These are phyloP conservation scores for Drosophila fuyamai DNA, from an alignment of 1,140 invertebrate genomes.

Conservation along the genomic window DNA sequence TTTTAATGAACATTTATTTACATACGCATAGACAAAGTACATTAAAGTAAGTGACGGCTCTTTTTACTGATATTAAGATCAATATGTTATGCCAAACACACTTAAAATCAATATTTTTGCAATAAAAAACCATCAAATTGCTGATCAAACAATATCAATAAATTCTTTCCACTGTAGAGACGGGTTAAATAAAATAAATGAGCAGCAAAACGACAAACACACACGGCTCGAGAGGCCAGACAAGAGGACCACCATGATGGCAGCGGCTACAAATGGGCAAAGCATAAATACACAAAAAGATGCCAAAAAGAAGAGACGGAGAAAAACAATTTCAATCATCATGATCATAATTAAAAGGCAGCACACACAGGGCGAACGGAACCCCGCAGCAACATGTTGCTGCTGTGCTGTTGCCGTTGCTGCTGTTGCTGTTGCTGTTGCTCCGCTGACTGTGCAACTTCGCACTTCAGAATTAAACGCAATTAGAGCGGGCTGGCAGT, in stretches of 20 bases:
- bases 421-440: slow-evolving; percentile 25
- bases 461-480: slow-evolving; percentile 81
- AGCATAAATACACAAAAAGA: slow-evolving; percentile 73
- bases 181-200: slow-evolving; percentile 59
- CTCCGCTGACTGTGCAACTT: slow-evolving; percentile 76
- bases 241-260: slow-evolving; percentile 80
- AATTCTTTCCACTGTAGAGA: slow-evolving; percentile 25
- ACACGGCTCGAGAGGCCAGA: slow-evolving; percentile 54
- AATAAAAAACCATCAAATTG: slow-evolving; percentile 6
- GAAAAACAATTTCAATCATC: slow-evolving; percentile 80
- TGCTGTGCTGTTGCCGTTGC: slow-evolving; percentile 27
- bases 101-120: slow-evolving; percentile 8
- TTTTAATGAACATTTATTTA: background rate
- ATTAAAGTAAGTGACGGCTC: background rate
- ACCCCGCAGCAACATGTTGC: slow-evolving; percentile 40
- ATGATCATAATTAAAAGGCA: slow-evolving; percentile 82
- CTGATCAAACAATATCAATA: slow-evolving; percentile 11
- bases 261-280: slow-evolving; percentile 76
- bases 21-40: background rate
- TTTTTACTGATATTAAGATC: background rate
- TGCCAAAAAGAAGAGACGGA: slow-evolving; percentile 67
- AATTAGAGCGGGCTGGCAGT: slow-evolving; percentile 57
- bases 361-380: slow-evolving; percentile 35
- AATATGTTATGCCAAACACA: background rate
- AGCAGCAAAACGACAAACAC: slow-evolving; percentile 74